Evolutionary conservation across 2,113 vertebrate genomes (phyloP).

Genomic region (Excalfactoria chinensis): DNA sequence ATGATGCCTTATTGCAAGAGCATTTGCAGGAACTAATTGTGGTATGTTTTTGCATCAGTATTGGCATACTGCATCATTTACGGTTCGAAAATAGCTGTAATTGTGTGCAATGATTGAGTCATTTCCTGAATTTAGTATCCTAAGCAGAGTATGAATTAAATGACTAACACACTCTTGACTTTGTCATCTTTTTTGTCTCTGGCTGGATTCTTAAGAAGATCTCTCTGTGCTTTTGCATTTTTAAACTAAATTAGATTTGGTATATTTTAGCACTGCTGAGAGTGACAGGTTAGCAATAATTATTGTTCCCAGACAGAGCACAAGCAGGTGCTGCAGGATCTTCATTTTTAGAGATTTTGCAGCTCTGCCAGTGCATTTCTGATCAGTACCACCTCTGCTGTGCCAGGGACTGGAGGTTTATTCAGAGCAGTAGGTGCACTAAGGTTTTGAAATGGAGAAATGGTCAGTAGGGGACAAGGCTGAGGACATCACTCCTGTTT

Average conservation of each 20-base stretch:
- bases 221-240: constrained; percentile 51
- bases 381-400: background rate
- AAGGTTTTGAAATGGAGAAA: constrained; percentile 45
- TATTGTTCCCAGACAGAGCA: background rate
- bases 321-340: background rate
- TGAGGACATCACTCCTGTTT: constrained; percentile 19
- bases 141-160: constrained; percentile 72
- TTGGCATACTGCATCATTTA: constrained; percentile 74
- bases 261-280: background rate
- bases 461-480: constrained; percentile 14
- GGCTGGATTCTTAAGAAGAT: constrained; percentile 65
- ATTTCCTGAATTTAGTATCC: constrained; percentile 81
- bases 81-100: constrained; percentile 80
- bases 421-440: constrained; percentile 9
- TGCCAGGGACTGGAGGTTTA: background rate
- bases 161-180: constrained; percentile 76
- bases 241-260: constrained; percentile 40
- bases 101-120: constrained; percentile 80
- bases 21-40: constrained; percentile 80
- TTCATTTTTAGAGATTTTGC: background rate
- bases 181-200: constrained; percentile 72
- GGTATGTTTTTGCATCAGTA: constrained; percentile 78
- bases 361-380: background rate
- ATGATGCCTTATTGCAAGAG: constrained; percentile 69
- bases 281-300: constrained; percentile 36